These are phyloP conservation scores for Temnothorax curvispinosus DNA, from an alignment of 1,140 invertebrate genomes.

Conservation along the genomic window DNA sequence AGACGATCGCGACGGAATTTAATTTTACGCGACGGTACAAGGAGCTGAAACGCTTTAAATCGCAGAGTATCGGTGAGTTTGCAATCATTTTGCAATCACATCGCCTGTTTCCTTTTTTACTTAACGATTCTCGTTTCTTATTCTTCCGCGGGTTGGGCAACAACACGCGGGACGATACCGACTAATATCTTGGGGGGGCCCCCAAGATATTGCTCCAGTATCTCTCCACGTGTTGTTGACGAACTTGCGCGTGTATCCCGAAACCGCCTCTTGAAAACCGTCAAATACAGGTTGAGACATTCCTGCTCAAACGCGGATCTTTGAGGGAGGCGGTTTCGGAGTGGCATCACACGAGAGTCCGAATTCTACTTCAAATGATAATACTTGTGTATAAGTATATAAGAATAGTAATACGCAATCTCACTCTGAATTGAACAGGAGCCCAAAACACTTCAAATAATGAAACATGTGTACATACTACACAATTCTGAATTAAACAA, in stretches of 20 bases:
- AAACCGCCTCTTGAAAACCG: neutral
- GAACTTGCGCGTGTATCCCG: neutral
- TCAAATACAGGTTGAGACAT: no score
- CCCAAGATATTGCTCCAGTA: neutral
- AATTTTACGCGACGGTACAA: neutral
- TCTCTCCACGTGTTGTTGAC: neutral
- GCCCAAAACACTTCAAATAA: no score
- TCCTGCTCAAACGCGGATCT: neutral
- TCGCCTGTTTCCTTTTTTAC: neutral
- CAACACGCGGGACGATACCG: neutral
- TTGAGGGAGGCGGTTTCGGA: neutral
- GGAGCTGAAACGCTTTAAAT: conserved; percentile 11
- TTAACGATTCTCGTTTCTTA: neutral
- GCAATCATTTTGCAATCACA: conserved; percentile 1
- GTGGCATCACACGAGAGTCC: neutral
- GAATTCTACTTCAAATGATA: neutral
- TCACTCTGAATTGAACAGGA: neutral
- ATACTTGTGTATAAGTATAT: neutral
- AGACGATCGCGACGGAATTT: neutral
- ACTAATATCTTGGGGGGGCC: neutral
- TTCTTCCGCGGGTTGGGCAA: neutral
- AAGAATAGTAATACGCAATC: neutral
- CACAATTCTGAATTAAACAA: neutral
- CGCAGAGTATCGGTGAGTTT: neutral
- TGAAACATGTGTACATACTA: no score